Base-by-base conservation (phyloP, 1,140 invertebrate genomes). In the Atta colombica region DNA sequence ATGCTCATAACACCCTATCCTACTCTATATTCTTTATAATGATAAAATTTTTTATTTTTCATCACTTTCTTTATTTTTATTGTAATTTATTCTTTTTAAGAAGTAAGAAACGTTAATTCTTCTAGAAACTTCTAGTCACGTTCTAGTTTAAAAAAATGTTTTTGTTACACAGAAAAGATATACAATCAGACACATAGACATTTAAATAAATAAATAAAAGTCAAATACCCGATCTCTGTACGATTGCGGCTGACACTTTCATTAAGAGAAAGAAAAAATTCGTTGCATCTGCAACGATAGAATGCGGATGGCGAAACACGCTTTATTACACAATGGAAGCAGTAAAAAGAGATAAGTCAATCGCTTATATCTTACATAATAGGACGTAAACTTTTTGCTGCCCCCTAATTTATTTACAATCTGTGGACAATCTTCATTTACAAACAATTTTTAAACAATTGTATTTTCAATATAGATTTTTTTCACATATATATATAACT, bases 241-340 rank as follows among this genome's bases (percentile, higher is more conserved):
- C 82, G 61, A 69, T 63, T 91, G 90, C 86, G 82, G 31, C 68
- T 91, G 90, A 88, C 88, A 91, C 68, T 77, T 91, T 69, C 86
- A 91, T 91, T 91, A 89, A 63, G 63, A 74, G 75, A 60, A 75
- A 74, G 69, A 60, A 72, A 35, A 74, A 68, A 63, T 69, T 35
- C 35, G 31, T 75, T 85, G 88, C 88, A 77, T 55, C 45, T 89
- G 61, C 81, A 77, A 82, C 72, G 77, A 77, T 39, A 65, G 61
- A 72, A 28, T n/a, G 49, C 53, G 63, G 71, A 31, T 12, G 8
- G 25, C 45, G 18, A 3, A 72, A 82, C 25, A n/a, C 14, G 39
- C 25, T 74, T 60, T 49, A 53, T 21, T 71, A 39, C 35, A 31
- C 21, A 6, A 21, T 39, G 39, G 39, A 18, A 60, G 55, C 55